Evolutionary conservation across 2,797 vertebrate species (phyloP), one percentile per base, ranked within the genome.

Genomic region (Sphaeramia orbicularis): DNA sequence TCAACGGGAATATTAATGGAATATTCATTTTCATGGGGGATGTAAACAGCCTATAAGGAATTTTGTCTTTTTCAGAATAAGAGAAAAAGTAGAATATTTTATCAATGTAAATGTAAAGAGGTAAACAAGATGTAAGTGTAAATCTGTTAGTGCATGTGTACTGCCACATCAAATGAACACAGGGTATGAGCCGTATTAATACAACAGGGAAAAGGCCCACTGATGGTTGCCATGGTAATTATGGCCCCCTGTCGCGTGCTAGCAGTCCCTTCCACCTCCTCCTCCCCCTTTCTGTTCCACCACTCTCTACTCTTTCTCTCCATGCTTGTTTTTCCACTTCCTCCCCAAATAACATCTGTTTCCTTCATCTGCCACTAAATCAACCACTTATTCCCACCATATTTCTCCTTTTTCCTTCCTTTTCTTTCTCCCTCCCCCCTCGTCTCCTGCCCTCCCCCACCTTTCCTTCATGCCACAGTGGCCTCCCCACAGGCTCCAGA

Each of bases 141-240:
- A 7, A 11, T 40, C 48, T 36, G 30, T 35, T 59, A 49, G 30
- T 18, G 14, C 32, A 51, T 2, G 37, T 24, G 51, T 54, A 27
- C 24, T 27, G 24, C 24, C 24, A 27, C 24, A 27, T 27, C 6
- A 54, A 51, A 41, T 16, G 43, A 62, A 56, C 24, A 68, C 32
- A 70, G 58, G 35, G 50, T 41, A 30, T 36, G 60, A 78, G 60
- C 49, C 10, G 32, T 61, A 54, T 63, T 78, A 78, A 71, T 64
- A 78, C 42, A 70, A 81, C 62, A 83, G 68, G 70, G 76, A 82
- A 81, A 86, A 80, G 78, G 65, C 73, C 75, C 66, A 44, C 27
- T 53, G 60, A 79, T 80, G 84, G 90, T 92, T 91, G 85, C 89
- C 81, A 92, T 93, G 85, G 88, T 81, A 82, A 89, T 81, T 76